Conservation (phyloP, 1,140 invertebrate species). For the Magallana gigas region DNA sequence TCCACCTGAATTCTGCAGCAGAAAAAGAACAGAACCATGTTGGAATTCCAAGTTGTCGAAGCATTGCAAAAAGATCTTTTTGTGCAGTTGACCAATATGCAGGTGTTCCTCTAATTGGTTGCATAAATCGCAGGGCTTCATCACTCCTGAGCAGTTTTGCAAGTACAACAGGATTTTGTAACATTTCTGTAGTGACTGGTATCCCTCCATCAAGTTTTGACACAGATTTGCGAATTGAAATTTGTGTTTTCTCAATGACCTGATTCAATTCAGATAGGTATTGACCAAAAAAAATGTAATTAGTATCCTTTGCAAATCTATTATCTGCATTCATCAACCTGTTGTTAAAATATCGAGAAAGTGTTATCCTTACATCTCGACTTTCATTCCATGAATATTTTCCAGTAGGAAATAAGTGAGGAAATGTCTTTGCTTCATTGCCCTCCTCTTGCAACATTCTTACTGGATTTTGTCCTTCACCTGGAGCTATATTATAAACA, state of each 20-base stretch:
- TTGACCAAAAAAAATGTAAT: conserved; percentile 49
- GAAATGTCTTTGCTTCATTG: conserved; percentile 47
- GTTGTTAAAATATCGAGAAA: conserved; percentile 48
- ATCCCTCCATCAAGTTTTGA: background rate
- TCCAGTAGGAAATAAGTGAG: conserved; percentile 40
- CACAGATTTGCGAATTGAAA: conserved; percentile 47
- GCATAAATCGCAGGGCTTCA: conserved; percentile 56
- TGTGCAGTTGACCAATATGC: conserved; percentile 54
- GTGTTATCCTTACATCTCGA: conserved; percentile 10
- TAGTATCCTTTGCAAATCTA: conserved; percentile 44
- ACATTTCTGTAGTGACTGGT: conserved; percentile 36
- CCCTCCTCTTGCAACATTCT: conserved; percentile 42
- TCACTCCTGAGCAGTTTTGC: conserved; percentile 44
- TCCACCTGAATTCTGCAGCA: conserved; percentile 58
- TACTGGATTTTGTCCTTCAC: conserved; percentile 41
- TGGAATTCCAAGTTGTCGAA: conserved; percentile 56
- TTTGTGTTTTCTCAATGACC: conserved; percentile 43
- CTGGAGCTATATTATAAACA: conserved; percentile 53
- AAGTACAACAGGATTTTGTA: conserved; percentile 28
- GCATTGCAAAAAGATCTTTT: conserved; percentile 65
- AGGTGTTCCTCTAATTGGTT: conserved; percentile 55
- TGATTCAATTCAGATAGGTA: conserved; percentile 51
- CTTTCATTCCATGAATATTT: conserved; percentile 39
- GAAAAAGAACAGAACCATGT: conserved; percentile 59
- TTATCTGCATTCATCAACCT: conserved; percentile 50